Conservation (phyloP, 2,113 vertebrate species). For the Pterocles burchelli region DNA sequence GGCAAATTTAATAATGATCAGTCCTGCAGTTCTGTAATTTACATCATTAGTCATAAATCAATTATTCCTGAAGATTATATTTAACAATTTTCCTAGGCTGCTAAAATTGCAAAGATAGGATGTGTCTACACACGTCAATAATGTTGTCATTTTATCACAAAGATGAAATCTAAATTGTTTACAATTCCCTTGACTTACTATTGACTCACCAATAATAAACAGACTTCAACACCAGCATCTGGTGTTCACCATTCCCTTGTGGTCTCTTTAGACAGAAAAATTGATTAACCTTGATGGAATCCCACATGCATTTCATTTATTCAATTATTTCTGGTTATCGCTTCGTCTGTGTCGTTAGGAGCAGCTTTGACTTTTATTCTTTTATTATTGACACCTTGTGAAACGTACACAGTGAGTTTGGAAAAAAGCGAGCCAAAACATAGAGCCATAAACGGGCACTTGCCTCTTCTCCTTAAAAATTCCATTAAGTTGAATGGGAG, state of each 20-base stretch:
- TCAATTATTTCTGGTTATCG: background rate
- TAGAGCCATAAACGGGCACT: background rate
- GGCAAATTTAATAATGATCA: background rate
- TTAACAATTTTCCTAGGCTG: background rate
- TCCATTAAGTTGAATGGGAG: background rate
- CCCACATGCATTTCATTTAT: background rate
- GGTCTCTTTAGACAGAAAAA: background rate
- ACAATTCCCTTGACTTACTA: constrained; percentile 20
- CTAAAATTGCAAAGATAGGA: background rate
- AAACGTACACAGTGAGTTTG: background rate
- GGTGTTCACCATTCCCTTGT: background rate
- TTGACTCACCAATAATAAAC: background rate
- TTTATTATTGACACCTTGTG: background rate
- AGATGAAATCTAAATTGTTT: constrained; percentile 40
- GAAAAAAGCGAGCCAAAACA: background rate
- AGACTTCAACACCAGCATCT: background rate
- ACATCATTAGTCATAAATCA: background rate
- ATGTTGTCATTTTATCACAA: background rate
- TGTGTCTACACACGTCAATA: background rate
- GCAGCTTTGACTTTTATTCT: background rate
- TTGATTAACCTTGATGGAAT: constrained; percentile 44
- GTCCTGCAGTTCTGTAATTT: background rate
- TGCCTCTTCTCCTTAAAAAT: background rate
- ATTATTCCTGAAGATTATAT: background rate
- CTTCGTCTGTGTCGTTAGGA: constrained; percentile 14